Evolutionary conservation across 2,113 vertebrate species (phyloP).

Genomic region (Thunnus maccoyii): DNA sequence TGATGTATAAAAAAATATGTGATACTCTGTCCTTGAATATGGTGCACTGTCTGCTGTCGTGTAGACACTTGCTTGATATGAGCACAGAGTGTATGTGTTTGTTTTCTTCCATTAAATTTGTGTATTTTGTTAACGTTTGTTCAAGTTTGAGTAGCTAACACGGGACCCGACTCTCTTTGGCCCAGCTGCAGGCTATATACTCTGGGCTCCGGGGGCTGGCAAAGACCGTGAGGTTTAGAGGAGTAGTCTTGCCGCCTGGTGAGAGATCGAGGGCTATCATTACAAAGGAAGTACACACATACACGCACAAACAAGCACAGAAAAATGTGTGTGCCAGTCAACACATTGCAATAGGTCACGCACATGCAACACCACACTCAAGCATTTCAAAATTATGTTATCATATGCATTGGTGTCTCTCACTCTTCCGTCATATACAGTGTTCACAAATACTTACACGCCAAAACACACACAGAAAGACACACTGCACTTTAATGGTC

Average conservation of each 20-base stretch:
- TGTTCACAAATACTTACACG: background rate
- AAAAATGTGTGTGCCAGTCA: conserved; percentile 23
- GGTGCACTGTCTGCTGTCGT: background rate
- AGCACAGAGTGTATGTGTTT: background rate
- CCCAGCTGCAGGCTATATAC: conserved; percentile 63
- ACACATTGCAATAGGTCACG: conserved; percentile 4
- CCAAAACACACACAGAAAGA: conserved; percentile 27
- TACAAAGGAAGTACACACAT: conserved; percentile 61
- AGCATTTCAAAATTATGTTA: conserved; percentile 22
- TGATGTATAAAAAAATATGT: background rate
- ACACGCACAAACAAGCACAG: conserved; percentile 28
- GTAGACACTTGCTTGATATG: background rate
- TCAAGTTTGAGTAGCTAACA: conserved; percentile 10
- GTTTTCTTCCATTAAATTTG: conserved; percentile 24
- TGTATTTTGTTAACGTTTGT: background rate
- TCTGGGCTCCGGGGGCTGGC: conserved; percentile 51
- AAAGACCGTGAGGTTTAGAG: conserved; percentile 60
- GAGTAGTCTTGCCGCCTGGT: conserved; percentile 60
- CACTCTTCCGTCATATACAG: background rate
- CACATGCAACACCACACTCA: background rate
- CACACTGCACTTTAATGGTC: conserved; percentile 45
- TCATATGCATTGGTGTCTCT: background rate
- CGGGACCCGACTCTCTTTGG: conserved; percentile 25
- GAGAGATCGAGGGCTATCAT: conserved; percentile 64
- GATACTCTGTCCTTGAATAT: background rate